Evolutionary conservation across 2,113 vertebrate genomes (phyloP), one percentile per base, ranked within the genome.

Genomic region (Takifugu flavidus): DNA sequence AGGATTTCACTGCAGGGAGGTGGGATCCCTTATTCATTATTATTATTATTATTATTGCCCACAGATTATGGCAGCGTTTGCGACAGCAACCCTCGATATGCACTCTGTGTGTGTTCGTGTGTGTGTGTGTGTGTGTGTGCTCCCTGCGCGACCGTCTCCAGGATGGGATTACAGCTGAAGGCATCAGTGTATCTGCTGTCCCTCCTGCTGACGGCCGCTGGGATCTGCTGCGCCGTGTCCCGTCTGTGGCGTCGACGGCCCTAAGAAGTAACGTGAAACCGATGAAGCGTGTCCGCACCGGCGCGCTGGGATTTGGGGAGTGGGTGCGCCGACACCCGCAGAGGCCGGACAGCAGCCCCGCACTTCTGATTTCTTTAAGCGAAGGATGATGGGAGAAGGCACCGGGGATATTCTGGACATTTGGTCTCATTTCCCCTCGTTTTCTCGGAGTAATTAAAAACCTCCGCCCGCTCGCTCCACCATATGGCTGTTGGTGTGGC

Each of bases 1-100:
- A 56, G 45, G 53, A 77, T 67, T 65, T 83, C 63, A 57, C 42
- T 50, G 25, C 71, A 67, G 79, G 71, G 77, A 77, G 4, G 72
- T 62, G 60, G 27, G 57, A 67, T 76, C 56, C 65, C 43, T 54
- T 71, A 57, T 70, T 66, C 86, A 88, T 82, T 80, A 82, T 82
- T 83, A 7, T 25, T 83, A 52, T 78, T 39, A 10, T 77, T 79
- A 75, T 83, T 83, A 79, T 82, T 82, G 65, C 78, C 71, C 66
- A 73, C 54, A 55, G 13, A 26, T 67, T 69, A 82, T 79, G 76
- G 77, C 78, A 79, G 67, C 75, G 72, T 78, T 72, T 85, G 77
- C 25, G 77, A 78, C 34, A 11, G 34, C 3, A 39, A 39, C 6
- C 11, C 7, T 39, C 34, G 2, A 39, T 39, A 10, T 39, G 45